Percentiles rank a stretch among this genome's conserved stretches.
These are phyloP conservation scores for Serranus cabrilla DNA, from an alignment of 2,797 vertebrate species.

Conservation along the genomic window DNA sequence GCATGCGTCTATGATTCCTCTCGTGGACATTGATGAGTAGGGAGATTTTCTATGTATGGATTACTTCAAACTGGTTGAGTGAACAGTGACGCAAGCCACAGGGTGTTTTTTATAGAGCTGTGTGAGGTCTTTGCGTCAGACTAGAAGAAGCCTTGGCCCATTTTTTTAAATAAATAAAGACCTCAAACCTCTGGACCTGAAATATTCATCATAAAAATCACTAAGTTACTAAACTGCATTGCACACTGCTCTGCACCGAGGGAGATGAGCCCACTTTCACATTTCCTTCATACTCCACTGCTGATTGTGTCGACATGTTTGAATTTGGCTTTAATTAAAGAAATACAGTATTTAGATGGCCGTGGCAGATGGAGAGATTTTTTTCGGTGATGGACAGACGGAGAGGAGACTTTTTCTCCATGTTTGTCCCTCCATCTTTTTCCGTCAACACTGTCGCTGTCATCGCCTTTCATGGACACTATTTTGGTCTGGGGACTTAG, in stretches of 20 bases:
- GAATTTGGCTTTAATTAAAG: conserved; percentile 17
- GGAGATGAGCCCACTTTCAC: conserved; percentile 42
- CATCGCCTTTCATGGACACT: conserved; percentile 38
- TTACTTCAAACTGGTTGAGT: conserved; percentile 36
- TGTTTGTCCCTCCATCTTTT: conserved; percentile 33
- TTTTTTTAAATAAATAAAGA: conserved; percentile 82
- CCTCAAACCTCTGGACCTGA: conserved; percentile 70
- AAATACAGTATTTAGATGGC: conserved; percentile 11
- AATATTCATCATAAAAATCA: conserved; percentile 81
- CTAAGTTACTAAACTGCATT: conserved; percentile 62
- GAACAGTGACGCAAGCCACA: conserved; percentile 45
- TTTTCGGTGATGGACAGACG: not conserved
- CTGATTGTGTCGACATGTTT: conserved; percentile 29
- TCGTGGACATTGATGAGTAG: conserved; percentile 24
- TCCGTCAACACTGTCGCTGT: conserved; percentile 29
- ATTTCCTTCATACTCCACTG: conserved; percentile 24
- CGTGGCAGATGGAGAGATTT: not conserved
- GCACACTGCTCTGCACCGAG: conserved; percentile 28
- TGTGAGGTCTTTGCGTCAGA: conserved; percentile 72
- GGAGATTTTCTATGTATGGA: conserved; percentile 5
- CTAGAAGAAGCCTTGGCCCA: conserved; percentile 59
- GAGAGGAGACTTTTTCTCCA: not conserved
- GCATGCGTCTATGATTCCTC: conserved; percentile 57
- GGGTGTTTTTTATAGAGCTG: conserved; percentile 58
- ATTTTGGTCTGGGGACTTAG: conserved; percentile 44